Evolutionary conservation across 2,888 invertebrate species (phyloP), one percentile per base, ranked within the genome.

Genomic region (Gisinianus flammeolus): DNA sequence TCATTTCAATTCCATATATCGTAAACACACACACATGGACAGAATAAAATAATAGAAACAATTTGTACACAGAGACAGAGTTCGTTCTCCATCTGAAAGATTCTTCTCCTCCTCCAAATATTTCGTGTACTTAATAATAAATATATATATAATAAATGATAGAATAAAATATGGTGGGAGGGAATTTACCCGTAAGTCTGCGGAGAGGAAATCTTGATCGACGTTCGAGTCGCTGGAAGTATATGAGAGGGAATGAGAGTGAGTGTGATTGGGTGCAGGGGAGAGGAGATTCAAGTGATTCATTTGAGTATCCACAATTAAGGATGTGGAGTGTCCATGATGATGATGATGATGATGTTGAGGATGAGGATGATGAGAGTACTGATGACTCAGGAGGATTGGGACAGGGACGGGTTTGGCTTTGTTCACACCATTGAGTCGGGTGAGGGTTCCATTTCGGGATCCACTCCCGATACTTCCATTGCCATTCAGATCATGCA

Each of bases 361-460:
- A 52, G 44, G 70, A 68, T 64, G 67, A 24, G 66, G 67, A n/a
- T 31, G 52, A 54, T 64, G 26, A 2, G 58, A 0, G n/a, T 58
- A 26, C 26, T 69, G 76, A 70, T 77, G 66, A 69, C 31, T 62
- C 64, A 75, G 44, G 22, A 76, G 62, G 22, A 79, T 70, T 2
- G 79, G 81, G 31, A 78, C 74, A 28, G 81, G 74, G n/a, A 80
- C 79, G 22, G 81, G 76, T 64, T 79, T 79, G 22, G 80, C 82
- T 68, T 80, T 80, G 30, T 73, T 77, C 26, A 77, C 62, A 30
- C 77, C 77, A 68, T 78, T 78, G n/a, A 76, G 67, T 62, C 76
- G 28, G n/a, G 75, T 75, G n/a, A 76, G 35, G 6, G 79, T 76
- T 30, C 76, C 79, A 58, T 72, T 70, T 26, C 75, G 52, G 44